These are phyloP conservation scores for Callocephalon fimbriatum DNA, from an alignment of 2,113 vertebrate species.

Conservation along the genomic window DNA sequence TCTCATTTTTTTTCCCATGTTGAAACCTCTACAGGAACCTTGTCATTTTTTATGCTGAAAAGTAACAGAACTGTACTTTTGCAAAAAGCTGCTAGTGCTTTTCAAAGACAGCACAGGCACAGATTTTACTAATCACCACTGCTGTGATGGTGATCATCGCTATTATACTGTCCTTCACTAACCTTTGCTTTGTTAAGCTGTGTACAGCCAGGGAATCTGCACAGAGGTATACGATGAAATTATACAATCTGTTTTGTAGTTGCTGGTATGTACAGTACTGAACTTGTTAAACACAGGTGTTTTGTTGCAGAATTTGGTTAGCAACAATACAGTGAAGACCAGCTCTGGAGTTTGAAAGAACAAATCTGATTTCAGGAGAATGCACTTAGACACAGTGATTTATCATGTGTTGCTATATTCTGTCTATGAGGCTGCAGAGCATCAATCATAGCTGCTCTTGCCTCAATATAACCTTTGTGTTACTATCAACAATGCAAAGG, in stretches of 20 bases:
- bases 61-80: not conserved
- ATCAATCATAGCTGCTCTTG: not conserved
- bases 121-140: not conserved
- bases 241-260: not conserved
- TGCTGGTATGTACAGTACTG: not conserved
- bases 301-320: not conserved
- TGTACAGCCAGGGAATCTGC: not conserved
- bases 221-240: not conserved
- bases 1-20: not conserved
- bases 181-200: not conserved
- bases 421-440: not conserved
- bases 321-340: not conserved
- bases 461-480: not conserved
- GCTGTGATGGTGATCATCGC: not conserved
- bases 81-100: not conserved
- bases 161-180: not conserved
- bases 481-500: not conserved
- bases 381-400: not conserved
- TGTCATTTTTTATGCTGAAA: not conserved
- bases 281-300: not conserved
- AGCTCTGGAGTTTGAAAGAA: not conserved
- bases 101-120: not conserved
- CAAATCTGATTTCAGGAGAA: not conserved
- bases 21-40: not conserved
- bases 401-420: not conserved